Conservation (phyloP, 1,140 invertebrate genomes). For the Platyura marginata region DNA sequence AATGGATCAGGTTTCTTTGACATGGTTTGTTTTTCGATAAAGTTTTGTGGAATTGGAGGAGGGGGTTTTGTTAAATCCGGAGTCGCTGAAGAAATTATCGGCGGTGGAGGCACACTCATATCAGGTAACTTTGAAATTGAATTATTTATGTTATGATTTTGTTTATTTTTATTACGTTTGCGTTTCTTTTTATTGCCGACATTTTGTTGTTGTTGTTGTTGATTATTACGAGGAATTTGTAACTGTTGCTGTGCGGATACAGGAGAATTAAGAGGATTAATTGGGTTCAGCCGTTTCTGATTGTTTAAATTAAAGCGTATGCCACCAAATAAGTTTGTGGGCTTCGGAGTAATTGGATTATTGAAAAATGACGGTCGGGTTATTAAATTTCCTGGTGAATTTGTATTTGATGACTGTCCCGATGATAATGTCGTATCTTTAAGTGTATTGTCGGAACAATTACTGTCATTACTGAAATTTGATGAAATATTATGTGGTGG, state of each 20-base stretch:
- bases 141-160: constrained; percentile 20
- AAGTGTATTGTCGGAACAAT: neutral
- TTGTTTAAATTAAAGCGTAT: constrained; percentile 24
- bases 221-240: constrained; percentile 9
- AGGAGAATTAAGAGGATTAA: constrained; percentile 16
- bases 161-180: constrained; percentile 47
- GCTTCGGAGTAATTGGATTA: neutral
- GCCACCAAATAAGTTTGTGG: constrained; percentile 19
- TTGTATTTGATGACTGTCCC: neutral
- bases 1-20: constrained; percentile 17
- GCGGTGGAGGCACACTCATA: constrained; percentile 7
- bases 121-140: constrained; percentile 5
- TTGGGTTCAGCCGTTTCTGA: constrained; percentile 15
- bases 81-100: constrained; percentile 5
- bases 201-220: constrained; percentile 13
- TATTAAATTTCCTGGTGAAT: neutral
- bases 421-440: neutral
- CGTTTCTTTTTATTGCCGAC: constrained; percentile 46
- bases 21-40: constrained; percentile 8
- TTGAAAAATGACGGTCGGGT: neutral
- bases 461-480: neutral
- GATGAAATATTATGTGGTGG: neutral
- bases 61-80: constrained; percentile 8
- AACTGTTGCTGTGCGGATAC: constrained; percentile 9
- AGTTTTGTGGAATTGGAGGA: constrained; percentile 8